Conservation (phyloP, 2,113 vertebrate genomes). For the Poeciliopsis occidentalis region DNA sequence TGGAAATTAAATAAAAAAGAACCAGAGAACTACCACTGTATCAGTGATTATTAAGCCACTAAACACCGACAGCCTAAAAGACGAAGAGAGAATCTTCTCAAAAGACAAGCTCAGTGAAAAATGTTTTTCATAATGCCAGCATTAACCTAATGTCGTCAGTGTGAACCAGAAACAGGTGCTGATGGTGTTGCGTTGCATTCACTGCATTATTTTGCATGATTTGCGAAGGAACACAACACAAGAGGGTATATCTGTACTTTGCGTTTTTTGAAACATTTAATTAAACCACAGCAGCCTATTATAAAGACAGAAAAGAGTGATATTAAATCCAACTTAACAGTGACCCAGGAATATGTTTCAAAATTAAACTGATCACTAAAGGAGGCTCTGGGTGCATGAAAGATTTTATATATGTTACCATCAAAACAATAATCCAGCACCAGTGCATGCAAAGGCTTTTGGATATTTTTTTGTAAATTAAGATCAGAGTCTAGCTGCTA, state of each 20-base stretch:
- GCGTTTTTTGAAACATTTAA: too few species aligned
- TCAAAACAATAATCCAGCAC: too few species aligned
- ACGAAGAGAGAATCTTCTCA: background rate
- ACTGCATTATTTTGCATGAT: too few species aligned
- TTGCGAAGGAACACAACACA: too few species aligned
- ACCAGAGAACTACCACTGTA: background rate
- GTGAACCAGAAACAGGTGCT: background rate
- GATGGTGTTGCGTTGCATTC: background rate
- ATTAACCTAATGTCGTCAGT: background rate
- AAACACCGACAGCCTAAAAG: background rate
- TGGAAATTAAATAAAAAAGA: background rate
- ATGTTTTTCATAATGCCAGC: background rate
- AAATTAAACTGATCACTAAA: background rate
- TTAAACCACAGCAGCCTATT: too few species aligned
- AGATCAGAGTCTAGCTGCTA: too few species aligned
- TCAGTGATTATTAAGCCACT: background rate
- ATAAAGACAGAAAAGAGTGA: background rate
- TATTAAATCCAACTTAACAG: background rate
- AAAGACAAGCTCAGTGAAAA: background rate
- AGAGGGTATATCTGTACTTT: too few species aligned
- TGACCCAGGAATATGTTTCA: background rate
- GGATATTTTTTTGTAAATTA: background rate
- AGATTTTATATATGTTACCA: too few species aligned
- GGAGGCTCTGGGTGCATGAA: background rate
- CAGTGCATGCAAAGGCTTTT: too few species aligned